Evolutionary conservation across 2,888 invertebrate species (phyloP).

Genomic region (Latrodectus elegans): DNA sequence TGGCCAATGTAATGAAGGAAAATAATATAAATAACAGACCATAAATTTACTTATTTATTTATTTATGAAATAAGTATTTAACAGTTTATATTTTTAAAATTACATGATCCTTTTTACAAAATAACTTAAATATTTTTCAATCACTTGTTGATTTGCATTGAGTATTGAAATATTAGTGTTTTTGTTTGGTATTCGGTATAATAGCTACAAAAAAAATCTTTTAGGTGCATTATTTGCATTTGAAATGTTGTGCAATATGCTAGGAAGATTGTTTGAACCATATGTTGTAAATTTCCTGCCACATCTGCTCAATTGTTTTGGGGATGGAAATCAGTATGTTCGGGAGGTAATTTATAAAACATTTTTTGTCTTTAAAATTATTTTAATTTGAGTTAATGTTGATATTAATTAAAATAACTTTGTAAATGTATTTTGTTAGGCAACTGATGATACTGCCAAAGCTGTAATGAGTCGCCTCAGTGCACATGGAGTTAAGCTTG

Average conservation of each 20-base stretch:
- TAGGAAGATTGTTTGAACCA: slow-evolving; percentile 97
- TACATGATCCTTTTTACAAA: background rate
- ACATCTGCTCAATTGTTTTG: slow-evolving; percentile 94
- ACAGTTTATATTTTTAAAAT: too few relatives aligned
- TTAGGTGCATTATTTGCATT: slow-evolving; percentile 94
- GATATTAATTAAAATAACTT: background rate
- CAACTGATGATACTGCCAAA: slow-evolving; percentile 96
- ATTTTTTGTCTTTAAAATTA: background rate
- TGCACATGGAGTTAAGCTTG: slow-evolving; percentile 97
- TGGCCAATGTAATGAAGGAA: background rate
- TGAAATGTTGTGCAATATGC: slow-evolving; percentile 95
- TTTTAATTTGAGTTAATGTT: background rate
- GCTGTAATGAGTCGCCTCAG: slow-evolving; percentile 94
- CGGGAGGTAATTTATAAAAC: slow-evolving; percentile 79
- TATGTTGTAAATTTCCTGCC: slow-evolving; percentile 98
- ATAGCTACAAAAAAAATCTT: slow-evolving; percentile 44
- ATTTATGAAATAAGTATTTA: too few relatives aligned
- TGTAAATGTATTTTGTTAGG: slow-evolving; percentile 74
- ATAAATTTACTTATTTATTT: background rate
- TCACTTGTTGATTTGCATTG: background rate
- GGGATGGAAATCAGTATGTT: slow-evolving; percentile 94
- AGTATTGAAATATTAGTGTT: background rate
- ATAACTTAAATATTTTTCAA: background rate
- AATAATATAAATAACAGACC: background rate
- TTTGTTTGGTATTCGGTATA: background rate